Base-by-base conservation (phyloP, 2,888 invertebrate genomes). In the Hypomecis punctinalis region DNA sequence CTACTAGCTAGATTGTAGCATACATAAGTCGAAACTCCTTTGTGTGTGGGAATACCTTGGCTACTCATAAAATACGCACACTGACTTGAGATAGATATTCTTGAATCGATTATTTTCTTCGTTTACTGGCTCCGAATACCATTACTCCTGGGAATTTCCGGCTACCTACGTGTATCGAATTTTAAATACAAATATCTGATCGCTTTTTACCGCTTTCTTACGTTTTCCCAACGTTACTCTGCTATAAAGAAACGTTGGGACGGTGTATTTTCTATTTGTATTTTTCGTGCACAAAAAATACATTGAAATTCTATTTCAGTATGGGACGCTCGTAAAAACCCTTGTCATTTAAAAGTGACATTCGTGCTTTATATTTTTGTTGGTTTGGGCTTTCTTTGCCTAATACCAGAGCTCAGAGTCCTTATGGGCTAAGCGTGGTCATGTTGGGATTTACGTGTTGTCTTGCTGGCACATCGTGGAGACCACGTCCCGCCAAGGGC, bases 21-120 rank as follows among this genome's bases (percentile, higher is more conserved):
- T 23, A 23, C 23, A 1, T 23, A 23, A 23, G 23, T 23, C 1
- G 23, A 23, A 23, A 23, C 23, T 23, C 23, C 23, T 23, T 23
- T 23, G 23, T 23, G 23, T 3, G 23, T 3, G 23, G 23, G 23
- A 23, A 23, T 23, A 23, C 23, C 23, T 23, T 23, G 23, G 23
- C 23, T 23, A 23, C 23, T 23, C 23, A 23, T 23, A 23, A 23
- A 23, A 23, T 23, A 23, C 23, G 23, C 23, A 23, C 1, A 23
- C 23, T 23, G 23, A 1, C 23, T 23, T 23, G 23, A 23, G 23
- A 23, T 23, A 23, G 23, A 11, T 47, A 8, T 66, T 70, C 65
- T 67, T 53, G 57, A 68, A 80, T 79, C 69, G 80, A 78, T 78
- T 78, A 73, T 75, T 76, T 75, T 65, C 45, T 61, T 63, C 70